Evolutionary conservation across 2,797 vertebrate species (phyloP), one percentile per base, ranked within the genome.

Genomic region (Triplophysa bombifrons): DNA sequence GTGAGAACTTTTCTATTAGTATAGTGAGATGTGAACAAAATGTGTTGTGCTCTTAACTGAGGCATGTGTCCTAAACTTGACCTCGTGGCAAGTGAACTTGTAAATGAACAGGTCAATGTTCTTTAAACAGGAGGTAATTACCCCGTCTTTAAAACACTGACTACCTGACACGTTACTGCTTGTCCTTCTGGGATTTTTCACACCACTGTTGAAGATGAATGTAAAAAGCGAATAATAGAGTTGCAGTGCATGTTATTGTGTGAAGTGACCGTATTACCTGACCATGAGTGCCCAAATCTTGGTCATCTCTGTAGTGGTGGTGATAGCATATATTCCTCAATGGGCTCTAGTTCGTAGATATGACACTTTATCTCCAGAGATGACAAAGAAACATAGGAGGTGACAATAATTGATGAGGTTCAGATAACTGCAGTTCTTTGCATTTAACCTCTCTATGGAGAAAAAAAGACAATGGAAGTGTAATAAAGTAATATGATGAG

Each of bases 401-500:
- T 41, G 84, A 80, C 72, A 74, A 64, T 84, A 89, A 90, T 81
- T 87, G 87, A 91, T 88, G 87, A 85, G 85, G 85, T 88, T 92
- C 85, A 85, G 88, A 84, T 90, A 89, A 85, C 85, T 86, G 72
- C 69, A 80, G 68, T 69, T 78, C 46, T 51, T 69, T 60, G 34
- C 68, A 77, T 69, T 56, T n/a, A 51, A 19, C 14, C 50, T 51
- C 16, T 53, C 51, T 17, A n/a, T 48, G 4, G 53, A 55, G 53
- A n/a, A 55, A 55, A 34, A 20, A 56, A 12, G 19, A 56, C 53
- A 20, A 20, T 56, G 10, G 3, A 11, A 11, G 53, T 34, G 30
- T 34, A 34, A 34, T 34, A 34, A 7, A 7, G 34, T 38, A 7
- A 38, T 7, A 38, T 38, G 5, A 38, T 38, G 34, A 38, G 34